Evolutionary conservation across 1,140 invertebrate species (phyloP).

Genomic region (Triops cancriformis): DNA sequence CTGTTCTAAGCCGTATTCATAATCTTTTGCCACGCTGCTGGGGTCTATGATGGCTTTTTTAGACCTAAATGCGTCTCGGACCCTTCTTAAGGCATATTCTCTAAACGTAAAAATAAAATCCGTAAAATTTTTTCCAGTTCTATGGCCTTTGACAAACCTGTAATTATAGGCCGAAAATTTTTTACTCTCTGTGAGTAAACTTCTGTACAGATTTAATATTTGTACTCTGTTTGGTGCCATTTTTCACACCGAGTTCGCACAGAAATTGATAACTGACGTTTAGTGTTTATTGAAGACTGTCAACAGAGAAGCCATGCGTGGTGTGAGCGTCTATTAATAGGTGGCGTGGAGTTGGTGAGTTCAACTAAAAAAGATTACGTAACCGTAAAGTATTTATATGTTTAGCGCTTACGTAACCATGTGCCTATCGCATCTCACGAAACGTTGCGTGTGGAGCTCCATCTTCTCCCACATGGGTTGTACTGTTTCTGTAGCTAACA

Average conservation of each 20-base stretch:
- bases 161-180: constrained; percentile 23
- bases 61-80: constrained; percentile 18
- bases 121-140: background rate
- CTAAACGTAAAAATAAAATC: background rate
- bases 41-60: constrained; percentile 17
- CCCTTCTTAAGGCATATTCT: constrained; percentile 16
- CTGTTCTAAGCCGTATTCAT: constrained; percentile 14
- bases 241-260: background rate
- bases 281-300: too few species aligned
- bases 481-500: too few species aligned
- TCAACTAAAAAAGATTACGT: too few species aligned
- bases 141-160: constrained; percentile 14
- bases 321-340: too few species aligned
- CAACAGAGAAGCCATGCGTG: too few species aligned
- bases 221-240: constrained; percentile 14
- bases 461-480: too few species aligned
- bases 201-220: constrained; percentile 17
- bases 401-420: too few species aligned
- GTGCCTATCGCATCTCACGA: too few species aligned
- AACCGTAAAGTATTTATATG: too few species aligned
- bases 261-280: too few species aligned
- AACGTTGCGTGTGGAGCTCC: too few species aligned
- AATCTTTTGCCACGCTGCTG: background rate
- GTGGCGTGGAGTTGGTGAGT: too few species aligned
- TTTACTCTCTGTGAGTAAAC: background rate